These are phyloP conservation scores for Diadophis punctatus DNA, from an alignment of 2,113 vertebrate species.

Conservation along the genomic window DNA sequence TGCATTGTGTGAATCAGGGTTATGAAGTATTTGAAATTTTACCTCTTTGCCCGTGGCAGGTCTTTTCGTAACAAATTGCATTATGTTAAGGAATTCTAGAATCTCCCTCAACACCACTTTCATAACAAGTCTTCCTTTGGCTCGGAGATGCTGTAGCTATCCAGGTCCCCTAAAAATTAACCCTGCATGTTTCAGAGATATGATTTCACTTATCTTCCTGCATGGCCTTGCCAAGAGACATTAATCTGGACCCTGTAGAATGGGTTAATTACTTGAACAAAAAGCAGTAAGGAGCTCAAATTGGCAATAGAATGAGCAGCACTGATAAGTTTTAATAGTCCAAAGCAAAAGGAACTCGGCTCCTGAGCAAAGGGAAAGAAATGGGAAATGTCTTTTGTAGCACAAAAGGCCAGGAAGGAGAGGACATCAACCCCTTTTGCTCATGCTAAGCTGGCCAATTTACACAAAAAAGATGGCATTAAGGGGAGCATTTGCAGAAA, in stretches of 20 bases:
- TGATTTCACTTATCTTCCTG: conserved; percentile 48
- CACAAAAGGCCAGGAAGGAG: background rate
- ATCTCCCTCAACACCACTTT: background rate
- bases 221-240: conserved; percentile 44
- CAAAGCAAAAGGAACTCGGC: conserved; percentile 27
- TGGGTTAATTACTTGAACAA: conserved; percentile 54
- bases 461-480: background rate
- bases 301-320: conserved; percentile 60
- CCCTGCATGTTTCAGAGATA: conserved; percentile 8
- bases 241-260: conserved; percentile 49
- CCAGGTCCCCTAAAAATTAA: background rate
- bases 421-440: background rate
- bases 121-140: conserved; percentile 35
- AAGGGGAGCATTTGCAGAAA: background rate
- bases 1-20: background rate
- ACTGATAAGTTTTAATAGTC: conserved; percentile 47
- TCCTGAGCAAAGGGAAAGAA: conserved; percentile 27
- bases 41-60: background rate
- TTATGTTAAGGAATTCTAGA: background rate
- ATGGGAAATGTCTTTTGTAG: background rate
- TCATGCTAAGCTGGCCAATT: background rate
- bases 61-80: background rate
- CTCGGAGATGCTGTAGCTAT: background rate
- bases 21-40: background rate
- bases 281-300: conserved; percentile 61